These are phyloP conservation scores for Speoplatyrhinus poulsoni DNA, from an alignment of 2,113 vertebrate species.

Conservation along the genomic window DNA sequence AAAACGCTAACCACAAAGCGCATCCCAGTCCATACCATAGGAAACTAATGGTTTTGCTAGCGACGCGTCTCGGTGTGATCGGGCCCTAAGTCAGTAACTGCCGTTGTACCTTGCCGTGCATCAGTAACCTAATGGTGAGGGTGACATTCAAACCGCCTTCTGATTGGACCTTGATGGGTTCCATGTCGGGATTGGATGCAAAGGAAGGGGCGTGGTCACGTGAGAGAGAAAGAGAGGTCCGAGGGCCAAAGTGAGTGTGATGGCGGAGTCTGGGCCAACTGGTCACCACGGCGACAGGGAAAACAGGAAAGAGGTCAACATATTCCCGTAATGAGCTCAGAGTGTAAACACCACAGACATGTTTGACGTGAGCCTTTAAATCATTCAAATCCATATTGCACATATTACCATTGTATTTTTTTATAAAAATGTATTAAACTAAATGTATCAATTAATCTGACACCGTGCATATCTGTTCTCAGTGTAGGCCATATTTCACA, in stretches of 20 bases:
- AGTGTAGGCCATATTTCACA: neutral
- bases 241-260: constrained; percentile 69
- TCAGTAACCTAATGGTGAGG: constrained; percentile 96
- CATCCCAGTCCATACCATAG: too few species aligned
- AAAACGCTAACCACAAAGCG: too few species aligned
- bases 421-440: too few species aligned
- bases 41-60: too few species aligned
- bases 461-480: too few species aligned
- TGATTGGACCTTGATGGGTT: constrained; percentile 92
- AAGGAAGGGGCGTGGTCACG: constrained; percentile 63
- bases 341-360: neutral
- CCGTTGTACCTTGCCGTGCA: constrained; percentile 92
- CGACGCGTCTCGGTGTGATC: too few species aligned
- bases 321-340: neutral
- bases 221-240: constrained; percentile 53
- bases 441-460: too few species aligned
- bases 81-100: neutral
- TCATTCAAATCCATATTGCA: too few species aligned
- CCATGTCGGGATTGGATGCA: constrained; percentile 84
- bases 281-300: constrained; percentile 72
- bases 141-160: constrained; percentile 98
- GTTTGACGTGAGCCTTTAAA: neutral
- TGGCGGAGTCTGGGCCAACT: constrained; percentile 75
- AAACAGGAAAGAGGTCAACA: neutral
- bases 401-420: too few species aligned